Evolutionary conservation across 2,888 invertebrate species (phyloP).

Genomic region (Aspidiotus rigidus): DNA sequence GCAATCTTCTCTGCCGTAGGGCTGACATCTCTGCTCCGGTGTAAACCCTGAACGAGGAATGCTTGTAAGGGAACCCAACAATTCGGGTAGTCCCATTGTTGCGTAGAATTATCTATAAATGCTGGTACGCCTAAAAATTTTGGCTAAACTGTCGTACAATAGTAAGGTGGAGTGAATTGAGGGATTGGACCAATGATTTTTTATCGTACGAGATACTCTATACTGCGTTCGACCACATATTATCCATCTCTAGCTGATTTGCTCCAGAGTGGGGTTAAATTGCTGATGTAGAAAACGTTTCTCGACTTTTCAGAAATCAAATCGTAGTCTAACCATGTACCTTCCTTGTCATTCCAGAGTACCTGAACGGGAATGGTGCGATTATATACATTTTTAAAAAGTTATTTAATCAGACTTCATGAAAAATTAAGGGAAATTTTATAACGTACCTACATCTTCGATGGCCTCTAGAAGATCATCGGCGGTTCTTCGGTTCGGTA

Average conservation of each 20-base stretch:
- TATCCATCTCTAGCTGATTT: constrained; percentile 44
- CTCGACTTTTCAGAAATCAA: constrained; percentile 46
- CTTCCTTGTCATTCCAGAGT: constrained; percentile 44
- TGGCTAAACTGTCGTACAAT: neutral
- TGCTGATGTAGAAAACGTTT: constrained; percentile 60
- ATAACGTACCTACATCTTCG: too few relatives aligned
- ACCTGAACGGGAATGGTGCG: constrained; percentile 14
- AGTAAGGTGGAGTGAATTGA: constrained; percentile 24
- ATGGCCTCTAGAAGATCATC: too few relatives aligned
- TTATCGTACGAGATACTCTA: constrained; percentile 29
- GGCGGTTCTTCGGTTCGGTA: too few relatives aligned
- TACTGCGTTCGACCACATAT: constrained; percentile 25
- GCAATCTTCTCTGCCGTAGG: constrained; percentile 52
- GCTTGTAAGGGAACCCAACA: constrained; percentile 77
- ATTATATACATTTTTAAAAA: neutral
- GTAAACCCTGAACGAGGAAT: constrained; percentile 59
- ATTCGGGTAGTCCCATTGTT: constrained; percentile 76
- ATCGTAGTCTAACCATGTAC: constrained; percentile 75
- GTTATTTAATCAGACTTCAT: too few relatives aligned
- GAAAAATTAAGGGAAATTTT: too few relatives aligned
- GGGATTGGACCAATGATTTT: constrained; percentile 25
- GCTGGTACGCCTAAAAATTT: constrained; percentile 49
- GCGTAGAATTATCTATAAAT: constrained; percentile 55
- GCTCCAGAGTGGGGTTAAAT: constrained; percentile 67
- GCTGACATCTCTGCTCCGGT: constrained; percentile 47